phyloP scores from a whole-genome alignment of 2,888 invertebrate species.

The Drosophila robusta region DNA sequence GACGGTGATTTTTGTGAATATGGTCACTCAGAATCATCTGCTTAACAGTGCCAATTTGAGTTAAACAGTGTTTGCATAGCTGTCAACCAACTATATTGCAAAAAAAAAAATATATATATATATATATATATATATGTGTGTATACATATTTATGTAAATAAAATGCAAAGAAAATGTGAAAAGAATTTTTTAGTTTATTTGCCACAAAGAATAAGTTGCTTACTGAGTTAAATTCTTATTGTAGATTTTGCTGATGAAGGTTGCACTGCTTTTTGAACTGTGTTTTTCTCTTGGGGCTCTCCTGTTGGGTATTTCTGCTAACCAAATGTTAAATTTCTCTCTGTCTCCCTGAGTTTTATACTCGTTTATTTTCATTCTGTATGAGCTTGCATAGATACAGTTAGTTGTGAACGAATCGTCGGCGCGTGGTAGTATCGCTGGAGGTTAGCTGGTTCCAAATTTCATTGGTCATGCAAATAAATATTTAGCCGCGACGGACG shows the following conservation, averaged over 20 bases:
- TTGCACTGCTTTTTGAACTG: background rate
- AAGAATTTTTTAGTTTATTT: too few species aligned
- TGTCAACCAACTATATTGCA: background rate
- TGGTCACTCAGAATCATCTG: conserved; percentile 9
- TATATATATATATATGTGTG: too few species aligned
- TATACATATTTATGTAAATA: too few species aligned
- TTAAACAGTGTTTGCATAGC: conserved; percentile 8
- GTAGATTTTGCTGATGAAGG: background rate
- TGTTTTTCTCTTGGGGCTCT: background rate
- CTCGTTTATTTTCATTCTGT: conserved; percentile 20
- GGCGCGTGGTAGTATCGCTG: conserved; percentile 9
- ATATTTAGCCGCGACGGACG: conserved; percentile 21
- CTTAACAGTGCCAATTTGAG: conserved; percentile 35
- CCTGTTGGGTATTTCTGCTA: conserved; percentile 17
- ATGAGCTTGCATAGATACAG: conserved; percentile 36
- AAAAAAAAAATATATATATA: too few species aligned
- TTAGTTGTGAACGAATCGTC: conserved; percentile 56
- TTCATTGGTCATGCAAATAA: conserved; percentile 38
- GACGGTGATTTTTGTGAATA: background rate
- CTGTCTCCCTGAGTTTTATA: conserved; percentile 6
- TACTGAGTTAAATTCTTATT: too few species aligned
- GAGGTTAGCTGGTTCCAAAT: background rate
- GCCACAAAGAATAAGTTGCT: too few species aligned
- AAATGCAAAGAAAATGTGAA: too few species aligned
- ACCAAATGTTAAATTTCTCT: conserved; percentile 18